A percentile compares a stretch with the other conserved stretches of the same genome.
Conservation (phyloP, 2,797 vertebrate genomes). For the Leucoraja ocellata region DNA sequence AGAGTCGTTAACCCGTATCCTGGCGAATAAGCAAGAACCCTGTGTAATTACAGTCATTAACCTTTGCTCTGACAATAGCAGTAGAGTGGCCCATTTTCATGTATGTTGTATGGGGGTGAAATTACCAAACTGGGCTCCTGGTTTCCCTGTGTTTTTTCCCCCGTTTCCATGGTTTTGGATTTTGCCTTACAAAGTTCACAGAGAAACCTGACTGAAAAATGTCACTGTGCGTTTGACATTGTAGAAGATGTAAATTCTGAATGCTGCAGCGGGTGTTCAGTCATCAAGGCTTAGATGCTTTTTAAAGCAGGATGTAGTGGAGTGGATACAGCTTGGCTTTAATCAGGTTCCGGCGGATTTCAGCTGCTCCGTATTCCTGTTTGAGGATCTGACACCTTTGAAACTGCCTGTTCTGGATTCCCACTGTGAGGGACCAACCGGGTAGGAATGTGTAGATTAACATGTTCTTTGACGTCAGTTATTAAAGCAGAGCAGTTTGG, state of each 20-base stretch:
- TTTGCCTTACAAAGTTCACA: not conserved
- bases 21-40: not conserved
- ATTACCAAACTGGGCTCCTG: not conserved
- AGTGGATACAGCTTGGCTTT: not conserved
- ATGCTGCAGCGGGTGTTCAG: not conserved
- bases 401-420: not conserved
- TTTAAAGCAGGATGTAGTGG: not conserved
- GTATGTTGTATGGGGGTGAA: not conserved
- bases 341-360: not conserved
- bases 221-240: not conserved
- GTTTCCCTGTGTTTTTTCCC: no score
- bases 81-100: no score
- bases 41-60: not conserved
- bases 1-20: not conserved
- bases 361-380: not conserved
- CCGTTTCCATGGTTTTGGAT: not conserved
- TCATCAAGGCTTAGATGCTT: not conserved
- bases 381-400: slow-evolving; percentile 1
- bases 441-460: not conserved
- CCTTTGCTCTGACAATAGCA: not conserved
- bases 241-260: not conserved
- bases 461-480: not conserved
- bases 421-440: not conserved
- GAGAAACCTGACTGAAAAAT: not conserved
- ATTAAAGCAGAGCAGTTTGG: not conserved